Base-by-base conservation (phyloP, 2,113 vertebrate species). In the Prionailurus viverrinus region DNA sequence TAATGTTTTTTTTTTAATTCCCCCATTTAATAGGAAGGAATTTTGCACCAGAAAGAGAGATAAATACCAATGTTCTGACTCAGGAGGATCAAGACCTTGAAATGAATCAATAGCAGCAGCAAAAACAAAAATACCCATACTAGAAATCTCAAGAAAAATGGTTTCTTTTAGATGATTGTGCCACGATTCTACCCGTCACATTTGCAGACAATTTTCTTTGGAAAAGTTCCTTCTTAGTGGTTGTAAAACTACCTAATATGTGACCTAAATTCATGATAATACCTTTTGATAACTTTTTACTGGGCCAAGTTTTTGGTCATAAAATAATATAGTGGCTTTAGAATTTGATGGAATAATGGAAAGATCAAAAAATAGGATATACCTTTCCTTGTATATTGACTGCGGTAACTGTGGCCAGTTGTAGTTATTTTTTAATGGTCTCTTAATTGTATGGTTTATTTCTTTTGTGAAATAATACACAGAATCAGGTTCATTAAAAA, bases 61-160 rank as follows among this genome's bases (percentile, higher is more conserved):
- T 1, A 61, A 3, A 81, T 31, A 25, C 8, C 27, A 94, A 94
- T 4, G 73, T 39, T 63, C 6, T 79, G 6, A 94, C 3, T 88
- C n/a, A 76, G 3, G 1, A 87, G 4, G 0, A 48, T 92, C 31
- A 79, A 4, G 16, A 94, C 91, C 23, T 39, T 86, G 21, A 93
- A 90, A 69, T 55, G 14, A 85, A 82, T 8, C 3, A 89, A 41
- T 15, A 91, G 6, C 6, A 51, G 51, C 2, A 74, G n/a, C 1
- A 61, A 27, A 39, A 41, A 66, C 1, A 80, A 82, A 81, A 89
- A 76, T 45, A 61, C 21, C 58, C 3, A 7, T 61, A 91, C 61
- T 74, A 55, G 7, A 84, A 71, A 69, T 90, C 13, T 95, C n/a
- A 78, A 76, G 25, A 88, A 92, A 85, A 95, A 63, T n/a, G 2